A percentile compares a stretch with the other conserved stretches of the same genome.
Conservation (phyloP, 2,797 vertebrate species). For the Petrocephalus schoutedeni region DNA sequence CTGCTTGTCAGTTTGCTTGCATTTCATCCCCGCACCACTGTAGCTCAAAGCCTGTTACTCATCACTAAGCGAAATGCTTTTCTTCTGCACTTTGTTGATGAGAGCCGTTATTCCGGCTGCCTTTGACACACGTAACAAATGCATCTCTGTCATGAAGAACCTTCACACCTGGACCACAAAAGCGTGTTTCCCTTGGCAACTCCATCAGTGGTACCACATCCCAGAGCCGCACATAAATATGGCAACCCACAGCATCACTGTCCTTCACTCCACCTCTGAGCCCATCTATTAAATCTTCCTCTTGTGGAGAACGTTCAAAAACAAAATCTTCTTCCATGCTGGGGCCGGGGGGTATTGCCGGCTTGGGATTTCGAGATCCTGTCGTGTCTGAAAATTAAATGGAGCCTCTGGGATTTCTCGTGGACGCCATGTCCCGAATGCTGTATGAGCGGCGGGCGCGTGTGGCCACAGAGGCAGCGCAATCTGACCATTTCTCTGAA, state of each 20-base stretch:
- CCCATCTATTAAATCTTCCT: conserved; percentile 9
- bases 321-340: background rate
- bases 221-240: background rate
- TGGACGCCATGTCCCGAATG: background rate
- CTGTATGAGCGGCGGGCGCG: background rate
- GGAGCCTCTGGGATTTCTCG: background rate
- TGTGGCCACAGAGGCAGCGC: background rate
- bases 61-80: conserved; percentile 5
- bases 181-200: background rate
- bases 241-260: background rate
- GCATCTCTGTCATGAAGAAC: background rate
- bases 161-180: conserved; percentile 1
- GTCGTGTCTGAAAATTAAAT: conserved; percentile 6
- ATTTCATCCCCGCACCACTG: no score
- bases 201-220: background rate
- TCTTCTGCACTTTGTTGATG: conserved; percentile 1
- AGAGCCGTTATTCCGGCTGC: background rate
- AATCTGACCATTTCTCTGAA: background rate
- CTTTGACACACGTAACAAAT: background rate
- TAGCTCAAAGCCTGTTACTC: background rate
- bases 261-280: conserved; percentile 5
- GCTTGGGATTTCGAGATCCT: conserved; percentile 6
- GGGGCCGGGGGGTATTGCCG: background rate
- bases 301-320: background rate
- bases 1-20: background rate